phyloP scores from a whole-genome alignment of 1,140 invertebrate species.

The Eubasilissa regina region DNA sequence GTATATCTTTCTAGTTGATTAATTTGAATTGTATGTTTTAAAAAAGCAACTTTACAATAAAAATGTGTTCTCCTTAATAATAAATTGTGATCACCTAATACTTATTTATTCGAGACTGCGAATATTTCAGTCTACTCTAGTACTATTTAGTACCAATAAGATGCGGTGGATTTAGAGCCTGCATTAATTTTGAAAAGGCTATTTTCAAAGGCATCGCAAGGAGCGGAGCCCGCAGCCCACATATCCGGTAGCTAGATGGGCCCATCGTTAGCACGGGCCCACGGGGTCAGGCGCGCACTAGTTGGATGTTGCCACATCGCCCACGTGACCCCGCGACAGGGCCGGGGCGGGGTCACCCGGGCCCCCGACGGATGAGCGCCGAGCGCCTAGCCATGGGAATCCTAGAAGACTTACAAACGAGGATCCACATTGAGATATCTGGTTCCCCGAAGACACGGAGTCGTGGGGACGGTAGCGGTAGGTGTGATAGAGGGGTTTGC shows the following conservation, averaged over 20 bases:
- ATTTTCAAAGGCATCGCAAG: too few relatives aligned
- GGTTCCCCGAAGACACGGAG: constrained; percentile 21
- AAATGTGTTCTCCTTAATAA: too few relatives aligned
- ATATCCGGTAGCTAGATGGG: not conserved
- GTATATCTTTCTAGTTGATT: too few relatives aligned
- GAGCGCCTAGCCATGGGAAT: not conserved
- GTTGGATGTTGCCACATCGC: constrained; percentile 29
- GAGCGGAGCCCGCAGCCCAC: not conserved
- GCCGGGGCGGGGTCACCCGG: constrained; percentile 7
- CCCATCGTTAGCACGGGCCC: not conserved
- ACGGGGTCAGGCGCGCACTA: constrained; percentile 31
- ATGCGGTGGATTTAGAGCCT: too few relatives aligned
- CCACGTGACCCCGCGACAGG: constrained; percentile 14
- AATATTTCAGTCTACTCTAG: not conserved
- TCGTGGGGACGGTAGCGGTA: constrained; percentile 15
- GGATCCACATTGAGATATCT: constrained; percentile 44
- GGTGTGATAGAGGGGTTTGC: constrained; percentile 7
- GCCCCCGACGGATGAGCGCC: not conserved
- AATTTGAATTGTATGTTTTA: too few relatives aligned
- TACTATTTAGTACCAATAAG: not conserved
- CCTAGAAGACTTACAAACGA: constrained; percentile 18
- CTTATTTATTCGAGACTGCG: too few relatives aligned
- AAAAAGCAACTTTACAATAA: too few relatives aligned
- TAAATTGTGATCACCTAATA: not conserved
- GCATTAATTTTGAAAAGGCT: too few relatives aligned